Conservation (phyloP, 1,140 invertebrate species). For the Semibalanus balanoides region DNA sequence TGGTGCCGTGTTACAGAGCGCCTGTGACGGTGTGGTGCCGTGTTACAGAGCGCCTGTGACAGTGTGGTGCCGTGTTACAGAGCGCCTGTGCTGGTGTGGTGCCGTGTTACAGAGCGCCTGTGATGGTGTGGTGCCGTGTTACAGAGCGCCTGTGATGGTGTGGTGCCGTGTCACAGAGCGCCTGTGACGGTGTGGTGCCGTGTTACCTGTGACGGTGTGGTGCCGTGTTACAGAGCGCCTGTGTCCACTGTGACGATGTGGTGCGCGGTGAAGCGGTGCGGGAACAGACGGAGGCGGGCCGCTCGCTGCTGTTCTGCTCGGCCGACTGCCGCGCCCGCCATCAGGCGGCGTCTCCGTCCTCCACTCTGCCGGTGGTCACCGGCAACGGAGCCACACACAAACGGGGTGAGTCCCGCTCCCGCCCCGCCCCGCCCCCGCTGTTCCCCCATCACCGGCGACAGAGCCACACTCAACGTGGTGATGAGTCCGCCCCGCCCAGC, state of each 20-base stretch:
- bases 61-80: background rate
- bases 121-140: slow-evolving; percentile 10
- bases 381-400: background rate
- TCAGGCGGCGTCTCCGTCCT: slow-evolving; percentile 48
- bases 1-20: background rate
- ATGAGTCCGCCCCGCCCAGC: too few relatives aligned
- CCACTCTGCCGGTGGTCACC: background rate
- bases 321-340: slow-evolving; percentile 62
- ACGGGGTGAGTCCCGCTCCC: background rate
- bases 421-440: too few relatives aligned
- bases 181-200: background rate
- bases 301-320: slow-evolving; percentile 66
- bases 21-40: background rate
- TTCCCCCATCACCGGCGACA: too few relatives aligned
- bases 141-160: slow-evolving; percentile 67
- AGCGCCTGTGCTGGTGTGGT: slow-evolving; percentile 9
- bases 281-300: slow-evolving; percentile 33
- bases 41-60: slow-evolving; percentile 7
- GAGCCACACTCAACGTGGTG: too few relatives aligned
- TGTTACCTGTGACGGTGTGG: background rate
- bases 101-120: slow-evolving; percentile 6
- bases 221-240: background rate
- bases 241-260: background rate
- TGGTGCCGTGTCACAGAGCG: slow-evolving; percentile 26
- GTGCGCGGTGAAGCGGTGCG: slow-evolving; percentile 39